Percentiles rank a stretch among this genome's conserved stretches.
These are phyloP conservation scores for Scaptomyza hsui DNA, from an alignment of 1,140 invertebrate species.

Conservation along the genomic window DNA sequence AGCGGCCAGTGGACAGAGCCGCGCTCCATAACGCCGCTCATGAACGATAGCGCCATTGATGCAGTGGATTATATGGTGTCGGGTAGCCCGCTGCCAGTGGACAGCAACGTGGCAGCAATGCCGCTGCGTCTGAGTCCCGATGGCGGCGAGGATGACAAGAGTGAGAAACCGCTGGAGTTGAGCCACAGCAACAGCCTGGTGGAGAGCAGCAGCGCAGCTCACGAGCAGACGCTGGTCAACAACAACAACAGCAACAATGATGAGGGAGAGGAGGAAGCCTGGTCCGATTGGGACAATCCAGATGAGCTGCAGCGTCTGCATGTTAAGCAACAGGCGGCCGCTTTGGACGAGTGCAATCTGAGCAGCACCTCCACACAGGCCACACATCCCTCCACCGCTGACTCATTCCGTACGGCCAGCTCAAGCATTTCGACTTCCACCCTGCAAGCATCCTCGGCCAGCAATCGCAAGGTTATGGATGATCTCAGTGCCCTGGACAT, in stretches of 20 bases:
- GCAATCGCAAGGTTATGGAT: conserved; percentile 83
- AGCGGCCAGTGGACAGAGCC: conserved; percentile 62
- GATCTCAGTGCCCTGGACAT: conserved; percentile 90
- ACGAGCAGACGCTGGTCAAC: conserved; percentile 55
- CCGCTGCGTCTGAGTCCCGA: conserved; percentile 91
- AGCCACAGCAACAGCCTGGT: conserved; percentile 8
- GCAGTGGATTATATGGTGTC: conserved; percentile 73
- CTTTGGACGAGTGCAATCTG: conserved; percentile 17
- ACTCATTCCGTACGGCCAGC: conserved; percentile 48
- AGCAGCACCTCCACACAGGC: conserved; percentile 36
- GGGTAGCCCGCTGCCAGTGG: conserved; percentile 66
- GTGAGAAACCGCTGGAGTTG: conserved; percentile 49
- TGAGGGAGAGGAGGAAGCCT: conserved; percentile 84
- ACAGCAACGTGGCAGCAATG: conserved; percentile 79
- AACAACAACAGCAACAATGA: conserved; percentile 71
- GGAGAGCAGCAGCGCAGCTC: conserved; percentile 13
- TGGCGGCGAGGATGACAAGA: conserved; percentile 89
- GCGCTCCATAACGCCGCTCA: conserved; percentile 79
- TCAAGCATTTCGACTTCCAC: background rate
- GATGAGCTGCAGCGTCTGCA: conserved; percentile 84
- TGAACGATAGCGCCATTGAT: conserved; percentile 58
- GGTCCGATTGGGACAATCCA: conserved; percentile 90
- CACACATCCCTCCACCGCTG: conserved; percentile 17
- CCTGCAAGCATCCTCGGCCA: background rate
- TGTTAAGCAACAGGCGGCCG: conserved; percentile 21